phyloP scores from a whole-genome alignment of 2,888 invertebrate genomes.

The Oxystoma pomonae region DNA sequence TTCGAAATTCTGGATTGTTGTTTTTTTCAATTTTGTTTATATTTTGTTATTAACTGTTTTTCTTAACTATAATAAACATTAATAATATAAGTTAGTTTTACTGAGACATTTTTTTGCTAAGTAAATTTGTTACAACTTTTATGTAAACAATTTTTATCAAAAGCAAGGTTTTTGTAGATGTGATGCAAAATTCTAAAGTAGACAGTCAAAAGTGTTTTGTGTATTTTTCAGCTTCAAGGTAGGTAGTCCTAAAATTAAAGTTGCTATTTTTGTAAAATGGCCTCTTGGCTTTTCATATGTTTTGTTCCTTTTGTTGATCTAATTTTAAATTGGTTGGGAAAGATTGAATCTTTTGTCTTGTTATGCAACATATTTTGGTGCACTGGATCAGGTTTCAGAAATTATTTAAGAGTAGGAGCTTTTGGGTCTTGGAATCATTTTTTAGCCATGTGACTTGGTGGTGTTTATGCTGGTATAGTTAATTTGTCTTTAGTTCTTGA shows the following conservation, averaged over 20 bases:
- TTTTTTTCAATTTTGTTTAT: background rate
- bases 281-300: background rate
- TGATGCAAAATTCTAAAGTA: background rate
- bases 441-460: no score
- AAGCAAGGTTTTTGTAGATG: background rate
- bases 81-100: background rate
- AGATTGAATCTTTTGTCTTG: background rate
- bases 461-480: no score
- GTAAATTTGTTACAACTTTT: background rate
- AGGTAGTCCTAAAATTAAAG: background rate
- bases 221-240: no score
- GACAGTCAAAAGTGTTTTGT: no score
- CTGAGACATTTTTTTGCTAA: background rate
- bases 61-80: background rate
- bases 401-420: no score
- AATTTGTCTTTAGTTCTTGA: no score
- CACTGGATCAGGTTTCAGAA: background rate
- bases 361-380: background rate
- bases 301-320: background rate
- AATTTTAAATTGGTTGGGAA: background rate
- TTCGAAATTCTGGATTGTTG: background rate
- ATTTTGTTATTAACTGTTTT: background rate
- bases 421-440: no score
- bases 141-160: background rate
- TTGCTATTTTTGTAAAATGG: background rate